phyloP scores from a whole-genome alignment of 2,888 invertebrate species.

The Oithona nana region DNA sequence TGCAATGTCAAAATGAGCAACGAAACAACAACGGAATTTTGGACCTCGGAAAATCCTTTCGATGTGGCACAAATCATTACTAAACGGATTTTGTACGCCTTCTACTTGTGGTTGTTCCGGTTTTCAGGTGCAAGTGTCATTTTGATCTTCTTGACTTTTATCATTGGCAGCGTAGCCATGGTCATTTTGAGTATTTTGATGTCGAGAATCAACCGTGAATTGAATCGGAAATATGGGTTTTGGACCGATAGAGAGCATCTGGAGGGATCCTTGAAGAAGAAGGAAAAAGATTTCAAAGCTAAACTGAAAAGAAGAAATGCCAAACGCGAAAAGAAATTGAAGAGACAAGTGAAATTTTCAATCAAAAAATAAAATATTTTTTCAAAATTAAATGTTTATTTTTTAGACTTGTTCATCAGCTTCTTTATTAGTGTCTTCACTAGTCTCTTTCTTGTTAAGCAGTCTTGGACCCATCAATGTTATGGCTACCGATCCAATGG shows the following conservation, averaged over 20 bases:
- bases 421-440: too few species aligned
- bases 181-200: background rate
- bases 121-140: background rate
- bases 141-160: background rate
- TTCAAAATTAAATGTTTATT: too few species aligned
- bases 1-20: background rate
- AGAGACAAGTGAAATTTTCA: too few species aligned
- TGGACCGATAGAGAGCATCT: too few species aligned
- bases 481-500: conserved; percentile 31
- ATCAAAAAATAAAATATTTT: too few species aligned
- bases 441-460: background rate
- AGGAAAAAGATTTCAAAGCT: too few species aligned
- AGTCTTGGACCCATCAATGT: conserved; percentile 24
- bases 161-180: background rate
- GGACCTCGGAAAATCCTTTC: background rate
- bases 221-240: too few species aligned
- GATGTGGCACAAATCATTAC: background rate
- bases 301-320: too few species aligned
- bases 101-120: background rate
- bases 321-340: too few species aligned
- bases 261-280: too few species aligned
- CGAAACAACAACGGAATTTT: background rate
- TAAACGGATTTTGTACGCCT: background rate
- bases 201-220: too few species aligned
- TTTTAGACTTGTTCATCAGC: too few species aligned